Conservation (phyloP, 2,113 vertebrate genomes). For the Capreolus pygargus region DNA sequence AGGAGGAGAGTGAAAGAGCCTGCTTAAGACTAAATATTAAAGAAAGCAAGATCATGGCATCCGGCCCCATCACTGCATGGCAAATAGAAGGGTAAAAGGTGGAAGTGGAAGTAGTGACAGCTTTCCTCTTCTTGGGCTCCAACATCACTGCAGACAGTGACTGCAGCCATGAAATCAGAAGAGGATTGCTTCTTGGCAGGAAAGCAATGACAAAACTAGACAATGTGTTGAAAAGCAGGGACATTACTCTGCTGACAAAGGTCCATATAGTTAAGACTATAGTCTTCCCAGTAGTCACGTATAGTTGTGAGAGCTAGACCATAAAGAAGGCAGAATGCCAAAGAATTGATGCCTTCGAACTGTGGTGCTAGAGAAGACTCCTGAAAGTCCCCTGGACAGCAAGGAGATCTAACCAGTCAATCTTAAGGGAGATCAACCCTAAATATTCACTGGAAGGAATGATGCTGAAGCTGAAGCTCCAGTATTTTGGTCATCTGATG, state of each 20-base stretch:
- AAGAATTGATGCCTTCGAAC: background rate
- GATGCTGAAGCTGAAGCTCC: background rate
- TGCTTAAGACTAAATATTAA: background rate
- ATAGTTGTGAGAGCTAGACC: background rate
- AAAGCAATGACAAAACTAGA: background rate
- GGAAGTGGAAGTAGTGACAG: background rate
- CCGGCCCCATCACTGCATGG: rapidly evolving
- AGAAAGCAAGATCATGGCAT: background rate
- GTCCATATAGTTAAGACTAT: background rate
- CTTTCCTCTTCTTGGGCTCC: background rate
- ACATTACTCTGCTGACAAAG: background rate
- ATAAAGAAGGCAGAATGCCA: background rate
- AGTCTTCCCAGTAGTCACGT: background rate
- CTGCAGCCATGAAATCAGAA: background rate
- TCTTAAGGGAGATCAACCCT: background rate
- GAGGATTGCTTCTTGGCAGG: background rate
- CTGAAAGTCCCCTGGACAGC: background rate
- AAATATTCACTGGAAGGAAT: background rate
- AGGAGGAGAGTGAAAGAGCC: background rate
- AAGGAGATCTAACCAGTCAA: background rate
- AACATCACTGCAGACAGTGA: background rate
- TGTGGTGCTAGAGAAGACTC: background rate
- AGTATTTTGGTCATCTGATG: background rate
- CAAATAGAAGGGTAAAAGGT: background rate
- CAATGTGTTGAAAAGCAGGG: background rate